A percentile compares a stretch with the other conserved stretches of the same genome.
Evolutionary conservation across 2,797 vertebrate species (phyloP).

Genomic region (Acrossocheilus fasciatus): DNA sequence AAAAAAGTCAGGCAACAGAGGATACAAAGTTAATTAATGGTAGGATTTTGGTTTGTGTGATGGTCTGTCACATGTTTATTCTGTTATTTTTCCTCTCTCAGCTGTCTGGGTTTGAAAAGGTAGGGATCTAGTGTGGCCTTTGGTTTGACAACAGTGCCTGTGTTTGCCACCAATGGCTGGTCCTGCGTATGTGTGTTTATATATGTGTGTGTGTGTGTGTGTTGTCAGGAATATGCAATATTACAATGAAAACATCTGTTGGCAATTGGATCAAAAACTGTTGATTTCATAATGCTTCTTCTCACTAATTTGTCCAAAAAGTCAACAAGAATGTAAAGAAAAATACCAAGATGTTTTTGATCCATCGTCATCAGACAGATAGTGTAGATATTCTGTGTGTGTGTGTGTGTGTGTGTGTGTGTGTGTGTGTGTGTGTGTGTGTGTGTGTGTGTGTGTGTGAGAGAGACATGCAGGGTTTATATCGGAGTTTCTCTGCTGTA

Average conservation of each 20-base stretch:
- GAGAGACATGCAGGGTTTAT: constrained; percentile 26
- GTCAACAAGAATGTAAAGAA: neutral
- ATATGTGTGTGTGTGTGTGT: constrained; percentile 28
- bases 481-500: constrained; percentile 17
- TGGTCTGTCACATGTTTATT: constrained; percentile 76
- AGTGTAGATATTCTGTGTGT: neutral
- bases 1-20: neutral
- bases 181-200: constrained; percentile 38
- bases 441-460: constrained; percentile 1
- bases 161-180: constrained; percentile 58
- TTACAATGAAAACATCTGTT: constrained; percentile 18
- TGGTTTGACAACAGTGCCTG: constrained; percentile 72
- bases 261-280: constrained; percentile 49
- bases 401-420: constrained; percentile 10
- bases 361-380: constrained; percentile 39
- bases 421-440: constrained; percentile 27
- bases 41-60: constrained; percentile 39
- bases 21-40: constrained; percentile 7
- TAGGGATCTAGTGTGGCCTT: constrained; percentile 73
- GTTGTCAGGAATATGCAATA: constrained; percentile 35
- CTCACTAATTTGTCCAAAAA: neutral
- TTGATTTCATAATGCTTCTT: neutral
- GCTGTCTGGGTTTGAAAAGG: constrained; percentile 92
- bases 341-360: constrained; percentile 44
- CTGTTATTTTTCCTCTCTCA: constrained; percentile 82